Evolutionary conservation across 2,888 invertebrate genomes (phyloP), one percentile per base, ranked within the genome.

Genomic region (Rhynchonema sp.): DNA sequence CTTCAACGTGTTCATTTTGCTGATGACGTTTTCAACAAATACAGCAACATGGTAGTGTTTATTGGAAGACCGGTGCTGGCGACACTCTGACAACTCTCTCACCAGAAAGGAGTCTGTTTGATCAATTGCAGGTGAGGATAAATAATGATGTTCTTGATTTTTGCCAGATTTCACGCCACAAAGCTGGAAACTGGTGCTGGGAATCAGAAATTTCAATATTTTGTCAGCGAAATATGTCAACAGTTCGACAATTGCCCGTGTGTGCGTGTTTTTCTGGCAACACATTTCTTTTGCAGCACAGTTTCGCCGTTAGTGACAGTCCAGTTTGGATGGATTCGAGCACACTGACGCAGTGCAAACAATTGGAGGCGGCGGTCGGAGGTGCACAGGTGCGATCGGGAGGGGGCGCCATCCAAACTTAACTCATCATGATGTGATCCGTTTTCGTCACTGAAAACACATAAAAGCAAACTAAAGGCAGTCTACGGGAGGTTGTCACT

Each of bases 321-420:
- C 94, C 96, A 0, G 83, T 92, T 23, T 96, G 96, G 96, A 89
- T 92, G 89, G 94, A 96, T 74, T 84, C 86, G 2, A 88, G 85
- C 65, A 89, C 83, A 65, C 80, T 80, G 0, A 75, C 78, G 49
- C 83, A 88, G 70, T 90, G 90, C 72, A 76, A 78, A 62, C 79
- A 83, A 63, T 76, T 96, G 62, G 92, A 94, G 75, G 80, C 83
- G 29, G 82, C 81, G 26, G 80, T 88, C 17, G 91, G 90, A 1
- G 90, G 86, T 1, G 74, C 84, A 25, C 77, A 81, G 77, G 86
- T 86, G 73, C 28, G n/a, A n/a, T n/a, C n/a, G n/a, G n/a, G n/a
- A n/a, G n/a, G n/a, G n/a, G n/a, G n/a, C n/a, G n/a, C n/a, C n/a
- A n/a, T n/a, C n/a, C n/a, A n/a, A n/a, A n/a, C n/a, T n/a, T n/a